Conservation (phyloP, 1,140 invertebrate species). For the Drosophila kanapiae region DNA sequence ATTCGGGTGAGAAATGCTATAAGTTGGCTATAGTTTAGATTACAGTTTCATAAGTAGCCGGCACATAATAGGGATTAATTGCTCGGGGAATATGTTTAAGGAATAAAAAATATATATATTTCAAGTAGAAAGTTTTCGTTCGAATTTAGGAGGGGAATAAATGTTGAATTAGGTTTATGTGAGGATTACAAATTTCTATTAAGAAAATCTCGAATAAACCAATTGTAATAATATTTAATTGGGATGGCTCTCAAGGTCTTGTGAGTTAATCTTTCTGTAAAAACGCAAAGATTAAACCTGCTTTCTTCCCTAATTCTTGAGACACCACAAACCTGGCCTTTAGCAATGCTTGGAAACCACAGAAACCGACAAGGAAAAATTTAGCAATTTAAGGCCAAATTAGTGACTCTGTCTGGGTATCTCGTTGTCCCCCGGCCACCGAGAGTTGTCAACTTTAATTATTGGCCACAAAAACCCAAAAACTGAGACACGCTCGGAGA, state of each 20-base stretch:
- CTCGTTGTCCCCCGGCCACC: constrained; percentile 9
- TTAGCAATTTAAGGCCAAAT: constrained; percentile 52
- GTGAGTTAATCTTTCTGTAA: background rate
- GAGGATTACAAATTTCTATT: background rate
- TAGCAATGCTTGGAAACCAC: background rate
- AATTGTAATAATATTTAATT: background rate
- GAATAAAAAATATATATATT: constrained; percentile 9
- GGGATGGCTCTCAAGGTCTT: background rate
- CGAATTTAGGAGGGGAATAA: background rate
- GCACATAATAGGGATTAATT: constrained; percentile 49
- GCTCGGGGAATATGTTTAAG: constrained; percentile 18
- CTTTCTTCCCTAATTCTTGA: background rate
- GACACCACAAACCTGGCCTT: background rate
- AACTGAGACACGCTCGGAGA: constrained; percentile 10
- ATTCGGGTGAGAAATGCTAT: constrained; percentile 36
- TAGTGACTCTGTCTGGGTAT: constrained; percentile 17
- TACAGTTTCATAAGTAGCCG: constrained; percentile 45
- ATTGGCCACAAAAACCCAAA: constrained; percentile 60
- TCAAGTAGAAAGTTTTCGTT: constrained; percentile 11
- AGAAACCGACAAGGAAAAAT: constrained; percentile 31
- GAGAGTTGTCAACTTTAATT: constrained; percentile 79
- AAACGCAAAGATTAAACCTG: background rate
- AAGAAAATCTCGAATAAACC: background rate
- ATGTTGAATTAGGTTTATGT: background rate
- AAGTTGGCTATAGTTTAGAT: constrained; percentile 15